Percentiles rank a stretch among this genome's conserved stretches.
Conservation (phyloP, 1,140 invertebrate species). For the Coptotermes formosanus region DNA sequence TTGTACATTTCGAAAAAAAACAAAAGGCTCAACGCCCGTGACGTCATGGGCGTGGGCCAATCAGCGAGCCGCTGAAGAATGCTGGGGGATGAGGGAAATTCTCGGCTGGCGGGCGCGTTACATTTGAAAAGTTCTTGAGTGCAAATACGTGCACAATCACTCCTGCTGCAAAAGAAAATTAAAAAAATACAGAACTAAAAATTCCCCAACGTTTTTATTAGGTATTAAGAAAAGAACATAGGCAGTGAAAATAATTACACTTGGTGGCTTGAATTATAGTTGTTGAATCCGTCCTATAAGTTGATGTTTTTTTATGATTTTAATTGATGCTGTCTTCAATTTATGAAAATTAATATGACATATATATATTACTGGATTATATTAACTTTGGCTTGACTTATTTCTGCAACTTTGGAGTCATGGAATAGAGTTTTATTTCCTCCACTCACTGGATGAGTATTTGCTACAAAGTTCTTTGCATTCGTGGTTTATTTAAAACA, state of each 20-base stretch:
- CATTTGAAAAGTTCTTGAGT: neutral
- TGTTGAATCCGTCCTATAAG: neutral
- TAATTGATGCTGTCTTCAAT: too few species aligned
- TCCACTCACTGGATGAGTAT: too few species aligned
- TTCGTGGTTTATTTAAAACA: too few species aligned
- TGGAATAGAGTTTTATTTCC: too few species aligned
- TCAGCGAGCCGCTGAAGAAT: neutral
- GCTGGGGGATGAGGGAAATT: neutral
- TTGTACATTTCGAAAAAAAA: neutral
- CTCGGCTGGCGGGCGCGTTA: neutral
- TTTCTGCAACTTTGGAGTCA: too few species aligned
- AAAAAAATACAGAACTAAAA: neutral
- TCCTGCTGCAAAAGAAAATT: neutral
- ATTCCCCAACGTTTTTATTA: neutral
- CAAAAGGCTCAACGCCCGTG: neutral
- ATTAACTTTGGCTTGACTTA: too few species aligned
- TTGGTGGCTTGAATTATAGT: neutral
- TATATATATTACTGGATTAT: too few species aligned
- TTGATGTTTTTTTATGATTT: too few species aligned
- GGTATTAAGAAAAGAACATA: neutral
- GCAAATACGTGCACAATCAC: neutral
- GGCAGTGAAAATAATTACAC: neutral
- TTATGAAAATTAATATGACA: too few species aligned
- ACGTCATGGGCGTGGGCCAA: neutral
- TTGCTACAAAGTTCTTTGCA: too few species aligned